These are phyloP conservation scores for Porites lobata DNA, from an alignment of 92 coral and sea anemone genomes.

Conservation along the genomic window DNA sequence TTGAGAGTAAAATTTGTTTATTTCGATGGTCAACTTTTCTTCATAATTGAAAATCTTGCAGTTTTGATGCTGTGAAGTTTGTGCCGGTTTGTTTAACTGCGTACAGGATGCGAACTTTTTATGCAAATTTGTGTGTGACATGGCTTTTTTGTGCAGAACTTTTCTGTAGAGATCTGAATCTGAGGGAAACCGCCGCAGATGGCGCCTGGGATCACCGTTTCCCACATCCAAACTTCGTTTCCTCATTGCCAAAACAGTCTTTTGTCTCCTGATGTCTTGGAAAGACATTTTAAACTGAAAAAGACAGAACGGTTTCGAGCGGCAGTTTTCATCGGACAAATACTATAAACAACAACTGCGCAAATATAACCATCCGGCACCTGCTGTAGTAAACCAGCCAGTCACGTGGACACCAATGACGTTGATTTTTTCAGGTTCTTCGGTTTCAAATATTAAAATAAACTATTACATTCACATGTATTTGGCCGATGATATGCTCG, in stretches of 20 bases:
- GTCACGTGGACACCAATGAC: slow-evolving; percentile 18
- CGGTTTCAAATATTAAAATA: not conserved
- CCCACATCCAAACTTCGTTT: slow-evolving; percentile 7
- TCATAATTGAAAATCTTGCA: slow-evolving; percentile 48
- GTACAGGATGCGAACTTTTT: slow-evolving; percentile 32
- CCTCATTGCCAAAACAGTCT: not conserved
- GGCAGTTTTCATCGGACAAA: not conserved
- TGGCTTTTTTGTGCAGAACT: slow-evolving; percentile 33
- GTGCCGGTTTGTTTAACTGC: slow-evolving; percentile 47
- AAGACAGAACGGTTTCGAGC: not conserved
- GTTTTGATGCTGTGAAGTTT: slow-evolving; percentile 3
- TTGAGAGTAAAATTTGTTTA: slow-evolving; percentile 64
- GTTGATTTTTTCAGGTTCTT: not conserved
- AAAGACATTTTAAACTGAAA: slow-evolving; percentile 26
- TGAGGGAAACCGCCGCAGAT: slow-evolving; percentile 35
- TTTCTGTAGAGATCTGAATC: slow-evolving; percentile 51
- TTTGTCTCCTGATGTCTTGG: slow-evolving; percentile 16
- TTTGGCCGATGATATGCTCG: no score
- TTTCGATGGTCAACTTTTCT: slow-evolving; percentile 75
- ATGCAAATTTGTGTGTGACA: slow-evolving; percentile 39
- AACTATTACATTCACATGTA: no score
- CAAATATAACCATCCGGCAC: not conserved
- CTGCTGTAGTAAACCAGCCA: slow-evolving; percentile 9
- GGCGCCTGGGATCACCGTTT: not conserved
- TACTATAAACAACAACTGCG: slow-evolving; percentile 19